These are phyloP conservation scores for Caenorhabditis japonica DNA, from an alignment of 2,888 invertebrate species.

Conservation along the genomic window DNA sequence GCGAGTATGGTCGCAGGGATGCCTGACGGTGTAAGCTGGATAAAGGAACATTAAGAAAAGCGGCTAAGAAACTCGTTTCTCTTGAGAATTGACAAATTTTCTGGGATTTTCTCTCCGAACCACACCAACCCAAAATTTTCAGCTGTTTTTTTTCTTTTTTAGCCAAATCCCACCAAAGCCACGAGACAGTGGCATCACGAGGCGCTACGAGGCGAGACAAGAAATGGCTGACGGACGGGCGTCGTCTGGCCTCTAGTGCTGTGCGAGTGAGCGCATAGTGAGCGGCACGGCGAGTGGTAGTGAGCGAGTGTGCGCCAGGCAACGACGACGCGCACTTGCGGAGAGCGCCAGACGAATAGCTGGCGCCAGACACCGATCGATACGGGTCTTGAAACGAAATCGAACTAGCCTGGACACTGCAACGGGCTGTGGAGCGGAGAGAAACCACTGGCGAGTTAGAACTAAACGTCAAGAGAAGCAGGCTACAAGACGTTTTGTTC, in stretches of 20 bases:
- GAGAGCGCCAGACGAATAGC: no score
- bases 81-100: no score
- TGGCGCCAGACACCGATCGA: constrained; percentile 30
- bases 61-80: no score
- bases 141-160: neutral
- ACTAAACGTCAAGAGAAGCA: no score
- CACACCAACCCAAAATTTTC: no score
- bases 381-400: constrained; percentile 39
- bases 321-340: neutral
- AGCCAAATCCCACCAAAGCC: constrained; percentile 17
- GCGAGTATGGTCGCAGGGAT: no score
- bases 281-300: constrained; percentile 9
- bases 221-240: constrained; percentile 36
- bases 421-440: neutral
- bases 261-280: neutral
- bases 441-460: no score
- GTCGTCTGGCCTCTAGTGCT: constrained; percentile 16
- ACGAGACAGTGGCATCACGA: constrained; percentile 37
- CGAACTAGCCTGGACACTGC: constrained; percentile 8
- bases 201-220: constrained; percentile 30
- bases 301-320: neutral
- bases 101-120: no score
- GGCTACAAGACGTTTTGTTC: neutral
- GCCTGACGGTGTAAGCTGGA: no score
- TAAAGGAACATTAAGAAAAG: no score